Conservation (phyloP, 1,140 invertebrate genomes). For the Drosophila sproati region DNA sequence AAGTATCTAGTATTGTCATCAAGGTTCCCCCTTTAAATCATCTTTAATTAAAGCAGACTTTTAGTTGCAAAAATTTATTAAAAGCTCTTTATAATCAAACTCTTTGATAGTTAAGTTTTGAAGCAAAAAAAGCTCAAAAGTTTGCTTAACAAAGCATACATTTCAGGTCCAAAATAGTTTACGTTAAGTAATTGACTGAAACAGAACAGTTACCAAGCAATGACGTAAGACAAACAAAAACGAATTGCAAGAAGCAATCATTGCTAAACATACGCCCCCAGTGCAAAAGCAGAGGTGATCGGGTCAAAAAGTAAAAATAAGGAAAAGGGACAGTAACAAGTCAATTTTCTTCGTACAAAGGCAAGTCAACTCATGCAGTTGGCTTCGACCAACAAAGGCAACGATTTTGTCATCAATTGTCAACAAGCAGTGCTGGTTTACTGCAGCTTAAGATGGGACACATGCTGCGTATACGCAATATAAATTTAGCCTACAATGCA, state of each 20-base stretch:
- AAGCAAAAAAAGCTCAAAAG: not conserved
- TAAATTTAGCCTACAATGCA: not conserved
- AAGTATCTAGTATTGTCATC: too few species aligned
- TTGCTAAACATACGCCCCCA: constrained; percentile 55
- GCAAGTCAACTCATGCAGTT: constrained; percentile 6
- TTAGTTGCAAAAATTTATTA: not conserved
- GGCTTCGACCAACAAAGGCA: constrained; percentile 9
- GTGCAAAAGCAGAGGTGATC: not conserved
- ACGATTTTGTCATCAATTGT: constrained; percentile 9
- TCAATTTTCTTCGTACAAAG: constrained; percentile 46
- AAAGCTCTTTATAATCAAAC: not conserved
- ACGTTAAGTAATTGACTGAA: constrained; percentile 37
- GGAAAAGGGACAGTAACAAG: constrained; percentile 18
- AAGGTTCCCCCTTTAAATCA: not conserved
- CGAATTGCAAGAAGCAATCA: constrained; percentile 23
- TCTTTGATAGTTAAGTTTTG: not conserved
- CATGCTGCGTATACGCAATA: constrained; percentile 45
- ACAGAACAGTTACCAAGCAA: constrained; percentile 15
- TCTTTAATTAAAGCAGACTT: not conserved
- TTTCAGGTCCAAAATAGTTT: constrained; percentile 23
- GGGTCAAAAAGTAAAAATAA: not conserved
- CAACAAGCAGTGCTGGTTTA: not conserved
- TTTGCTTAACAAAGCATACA: constrained; percentile 19
- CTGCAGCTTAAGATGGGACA: constrained; percentile 22
- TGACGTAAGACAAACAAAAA: not conserved